Evolutionary conservation across 2,113 vertebrate species (phyloP), one percentile per base, ranked within the genome.

Genomic region (Orientallactaga bullata): DNA sequence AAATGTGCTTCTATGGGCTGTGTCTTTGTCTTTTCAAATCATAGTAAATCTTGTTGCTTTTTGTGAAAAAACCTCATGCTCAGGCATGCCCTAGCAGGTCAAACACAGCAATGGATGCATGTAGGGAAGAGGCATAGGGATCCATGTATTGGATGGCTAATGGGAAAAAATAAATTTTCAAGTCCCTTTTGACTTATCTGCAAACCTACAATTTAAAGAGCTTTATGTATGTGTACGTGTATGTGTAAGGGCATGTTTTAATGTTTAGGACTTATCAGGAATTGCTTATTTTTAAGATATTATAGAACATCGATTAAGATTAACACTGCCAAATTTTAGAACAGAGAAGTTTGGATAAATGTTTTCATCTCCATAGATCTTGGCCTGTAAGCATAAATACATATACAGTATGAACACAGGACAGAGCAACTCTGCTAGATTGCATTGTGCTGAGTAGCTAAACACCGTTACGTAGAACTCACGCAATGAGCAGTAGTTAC

Each of bases 311-410:
- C 66, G 74, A 35, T 73, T 88, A 91, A 78, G 60, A 32, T 23
- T 58, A 8, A 47, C 72, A 84, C 17, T n/a, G 81, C 18, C 51
- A 63, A 85, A 87, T 73, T 91, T 79, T 90, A 37, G 17, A 72
- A 72, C 28, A 32, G 66, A 87, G 68, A 95, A 93, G 91, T 68
- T 7, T 72, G 47, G 86, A 71, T 51, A 69, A 65, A 80, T 35
- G 66, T 94, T 76, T 55, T 28, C 79, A 8, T 89, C 37, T 55
- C 26, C 11, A 26, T 93, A 68, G 82, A 60, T 63, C 10, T 73
- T 90, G 55, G 65, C 16, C 11, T 72, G 73, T 39, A 88, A 92
- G 42, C 42, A 47, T 47, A 47, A 5, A 47, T 5, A 47, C 42
- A 47, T 47, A 47, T 47, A 47, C 42, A 47, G 42, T 47, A 47